A percentile compares a stretch with the other conserved stretches of the same genome.
Conservation (phyloP, 2,113 vertebrate genomes). For the Amblyopsis rosae region DNA sequence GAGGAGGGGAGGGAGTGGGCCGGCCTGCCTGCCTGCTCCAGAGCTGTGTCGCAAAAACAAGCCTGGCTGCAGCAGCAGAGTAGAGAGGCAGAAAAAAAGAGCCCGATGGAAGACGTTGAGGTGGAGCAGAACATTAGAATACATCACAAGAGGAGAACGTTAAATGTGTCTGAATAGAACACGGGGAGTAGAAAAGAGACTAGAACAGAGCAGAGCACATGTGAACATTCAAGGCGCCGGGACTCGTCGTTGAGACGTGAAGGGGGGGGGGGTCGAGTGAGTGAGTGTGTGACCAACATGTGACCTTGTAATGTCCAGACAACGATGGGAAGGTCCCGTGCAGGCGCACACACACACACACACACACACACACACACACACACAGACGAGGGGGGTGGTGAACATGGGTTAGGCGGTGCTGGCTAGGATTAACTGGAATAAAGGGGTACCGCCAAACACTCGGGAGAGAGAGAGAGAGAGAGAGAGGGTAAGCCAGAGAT, state of each 20-base stretch:
- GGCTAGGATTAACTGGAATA: conserved; percentile 64
- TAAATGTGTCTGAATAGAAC: too few species aligned
- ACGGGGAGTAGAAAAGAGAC: too few species aligned
- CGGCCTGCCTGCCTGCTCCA: conserved; percentile 61
- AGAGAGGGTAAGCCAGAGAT: conserved; percentile 39
- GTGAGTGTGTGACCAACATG: conserved; percentile 67
- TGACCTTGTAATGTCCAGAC: conserved; percentile 67
- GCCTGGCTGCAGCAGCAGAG: conserved; percentile 71
- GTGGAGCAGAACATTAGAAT: not conserved
- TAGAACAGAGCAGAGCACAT: not conserved
- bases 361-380: not conserved
- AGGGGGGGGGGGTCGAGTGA: conserved; percentile 28
- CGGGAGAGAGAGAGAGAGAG: conserved; percentile 13
- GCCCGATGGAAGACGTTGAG: too few species aligned
- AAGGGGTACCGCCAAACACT: conserved; percentile 58
- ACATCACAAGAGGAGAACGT: too few species aligned
- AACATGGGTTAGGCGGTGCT: conserved; percentile 51
- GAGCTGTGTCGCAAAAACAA: conserved; percentile 61
- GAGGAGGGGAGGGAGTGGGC: conserved; percentile 50
- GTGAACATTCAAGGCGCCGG: not conserved
- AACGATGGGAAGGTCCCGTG: not conserved
- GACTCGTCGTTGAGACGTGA: not conserved
- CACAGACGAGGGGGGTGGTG: conserved; percentile 38
- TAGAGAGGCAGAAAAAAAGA: conserved; percentile 23
- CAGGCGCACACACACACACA: conserved; percentile 32